These are phyloP conservation scores for Synanthedon formicaeformis DNA, from an alignment of 2,888 invertebrate genomes.

Conservation along the genomic window DNA sequence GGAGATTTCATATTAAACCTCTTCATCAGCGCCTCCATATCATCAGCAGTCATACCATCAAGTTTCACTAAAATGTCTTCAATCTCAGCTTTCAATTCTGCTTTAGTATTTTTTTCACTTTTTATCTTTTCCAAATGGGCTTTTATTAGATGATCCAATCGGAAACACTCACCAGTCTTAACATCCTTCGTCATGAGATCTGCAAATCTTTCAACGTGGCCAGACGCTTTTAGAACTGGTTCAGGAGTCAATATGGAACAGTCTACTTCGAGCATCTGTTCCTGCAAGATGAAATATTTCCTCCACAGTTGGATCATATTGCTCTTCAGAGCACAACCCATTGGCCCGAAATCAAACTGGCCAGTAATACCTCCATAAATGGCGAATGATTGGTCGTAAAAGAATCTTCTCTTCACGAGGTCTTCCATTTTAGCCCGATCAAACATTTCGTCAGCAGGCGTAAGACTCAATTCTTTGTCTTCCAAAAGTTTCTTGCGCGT, in stretches of 20 bases:
- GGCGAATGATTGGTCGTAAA: constrained; percentile 98
- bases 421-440: constrained; percentile 97
- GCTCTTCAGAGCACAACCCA: constrained; percentile 98
- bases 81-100: constrained; percentile 79
- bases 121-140: constrained; percentile 88
- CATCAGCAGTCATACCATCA: constrained; percentile 91
- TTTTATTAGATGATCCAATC: constrained; percentile 97
- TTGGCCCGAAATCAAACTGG: constrained; percentile 98
- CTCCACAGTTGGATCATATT: constrained; percentile 95
- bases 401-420: constrained; percentile 94
- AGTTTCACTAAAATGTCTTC: constrained; percentile 84
- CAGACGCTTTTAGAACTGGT: constrained; percentile 96
- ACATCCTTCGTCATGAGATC: constrained; percentile 99
- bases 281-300: constrained; percentile 95
- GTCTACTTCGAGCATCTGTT: constrained; percentile 99
- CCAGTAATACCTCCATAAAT: constrained; percentile 97
- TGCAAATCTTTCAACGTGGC: constrained; percentile 98
- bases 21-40: constrained; percentile 87
- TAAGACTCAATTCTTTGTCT: constrained; percentile 89
- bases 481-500: constrained; percentile 89
- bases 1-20: constrained; percentile 96
- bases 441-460: constrained; percentile 79
- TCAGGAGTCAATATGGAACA: constrained; percentile 98
- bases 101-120: constrained; percentile 84
- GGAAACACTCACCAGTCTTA: constrained; percentile 96